Evolutionary conservation across 2,797 vertebrate genomes (phyloP).

Genomic region (Enteromius afrohamiltoni): DNA sequence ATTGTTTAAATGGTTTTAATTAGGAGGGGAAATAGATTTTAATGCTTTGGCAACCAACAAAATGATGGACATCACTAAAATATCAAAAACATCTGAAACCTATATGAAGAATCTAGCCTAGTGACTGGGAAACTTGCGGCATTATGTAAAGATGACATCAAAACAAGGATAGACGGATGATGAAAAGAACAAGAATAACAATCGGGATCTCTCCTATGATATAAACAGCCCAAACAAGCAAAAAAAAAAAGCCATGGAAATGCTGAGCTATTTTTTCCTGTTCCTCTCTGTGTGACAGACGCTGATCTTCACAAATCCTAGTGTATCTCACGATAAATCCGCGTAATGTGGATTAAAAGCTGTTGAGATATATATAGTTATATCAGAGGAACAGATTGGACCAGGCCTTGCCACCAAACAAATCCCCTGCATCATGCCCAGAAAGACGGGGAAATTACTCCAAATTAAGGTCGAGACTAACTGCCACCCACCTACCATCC

Average conservation of each 20-base stretch:
- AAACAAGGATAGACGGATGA: slow-evolving; percentile 70
- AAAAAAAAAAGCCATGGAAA: slow-evolving; percentile 55
- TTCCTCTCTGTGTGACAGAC: slow-evolving; percentile 68
- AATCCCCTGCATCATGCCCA: slow-evolving; percentile 68
- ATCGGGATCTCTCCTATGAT: slow-evolving; percentile 45
- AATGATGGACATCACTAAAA: background rate
- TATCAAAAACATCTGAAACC: background rate
- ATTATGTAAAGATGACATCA: slow-evolving; percentile 58
- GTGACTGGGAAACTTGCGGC: slow-evolving; percentile 20
- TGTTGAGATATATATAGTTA: slow-evolving; percentile 73
- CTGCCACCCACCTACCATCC: slow-evolving; percentile 22
- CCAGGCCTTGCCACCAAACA: slow-evolving; percentile 63
- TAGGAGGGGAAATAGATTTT: background rate
- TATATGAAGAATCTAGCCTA: background rate
- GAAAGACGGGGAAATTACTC: slow-evolving; percentile 57
- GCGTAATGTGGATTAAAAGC: slow-evolving; percentile 80
- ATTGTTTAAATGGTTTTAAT: slow-evolving; percentile 15
- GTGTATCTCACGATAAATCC: slow-evolving; percentile 79
- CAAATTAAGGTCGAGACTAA: slow-evolving; percentile 60
- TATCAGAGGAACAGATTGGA: slow-evolving; percentile 71
- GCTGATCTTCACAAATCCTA: slow-evolving; percentile 78
- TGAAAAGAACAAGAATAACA: slow-evolving; percentile 55
- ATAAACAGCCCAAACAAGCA: slow-evolving; percentile 51
- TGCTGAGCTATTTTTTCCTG: slow-evolving; percentile 49
- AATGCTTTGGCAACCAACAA: background rate